A percentile compares a stretch with the other conserved stretches of the same genome.
phyloP scores from a whole-genome alignment of 2,797 vertebrate genomes.

The Takifugu rubripes region DNA sequence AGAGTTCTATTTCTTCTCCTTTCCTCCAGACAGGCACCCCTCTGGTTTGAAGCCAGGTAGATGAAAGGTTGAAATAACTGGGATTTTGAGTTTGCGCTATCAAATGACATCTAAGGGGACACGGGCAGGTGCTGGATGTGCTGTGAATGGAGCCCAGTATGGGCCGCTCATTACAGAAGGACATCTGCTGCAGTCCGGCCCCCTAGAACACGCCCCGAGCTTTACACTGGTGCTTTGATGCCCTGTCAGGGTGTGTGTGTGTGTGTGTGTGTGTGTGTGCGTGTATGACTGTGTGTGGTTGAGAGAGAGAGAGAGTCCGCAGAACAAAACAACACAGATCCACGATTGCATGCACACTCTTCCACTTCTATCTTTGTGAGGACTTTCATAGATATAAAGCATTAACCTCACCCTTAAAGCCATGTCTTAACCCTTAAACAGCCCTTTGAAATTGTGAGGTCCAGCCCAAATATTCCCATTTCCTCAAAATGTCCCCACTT shows the following conservation, averaged over 20 bases:
- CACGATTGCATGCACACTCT: constrained; percentile 30
- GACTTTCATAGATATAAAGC: too few relatives aligned
- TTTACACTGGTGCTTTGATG: constrained; percentile 66
- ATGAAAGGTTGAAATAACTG: constrained; percentile 34
- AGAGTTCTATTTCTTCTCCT: constrained; percentile 5
- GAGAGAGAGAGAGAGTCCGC: constrained; percentile 4
- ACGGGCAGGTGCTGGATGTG: constrained; percentile 67
- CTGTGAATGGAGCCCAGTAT: constrained; percentile 63
- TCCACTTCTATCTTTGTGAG: constrained; percentile 6
- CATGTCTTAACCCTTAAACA: constrained; percentile 9
- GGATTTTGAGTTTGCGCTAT: too few relatives aligned
- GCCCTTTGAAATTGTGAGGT: not conserved
- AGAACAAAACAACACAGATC: constrained; percentile 42
- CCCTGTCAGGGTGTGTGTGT: constrained; percentile 52
- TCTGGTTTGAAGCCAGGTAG: constrained; percentile 44
- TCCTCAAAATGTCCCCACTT: not conserved
- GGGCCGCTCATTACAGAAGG: constrained; percentile 67
- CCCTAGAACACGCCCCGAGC: constrained; percentile 51
- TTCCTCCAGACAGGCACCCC: not conserved
- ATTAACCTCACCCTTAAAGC: too few relatives aligned
- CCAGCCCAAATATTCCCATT: constrained; percentile 1
- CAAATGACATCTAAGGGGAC: constrained; percentile 24
- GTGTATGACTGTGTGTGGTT: constrained; percentile 23
- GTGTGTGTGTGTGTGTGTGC: constrained; percentile 20
- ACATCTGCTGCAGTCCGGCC: constrained; percentile 76